Conservation (phyloP, 2,888 invertebrate species). For the Teleiodes luculella region DNA sequence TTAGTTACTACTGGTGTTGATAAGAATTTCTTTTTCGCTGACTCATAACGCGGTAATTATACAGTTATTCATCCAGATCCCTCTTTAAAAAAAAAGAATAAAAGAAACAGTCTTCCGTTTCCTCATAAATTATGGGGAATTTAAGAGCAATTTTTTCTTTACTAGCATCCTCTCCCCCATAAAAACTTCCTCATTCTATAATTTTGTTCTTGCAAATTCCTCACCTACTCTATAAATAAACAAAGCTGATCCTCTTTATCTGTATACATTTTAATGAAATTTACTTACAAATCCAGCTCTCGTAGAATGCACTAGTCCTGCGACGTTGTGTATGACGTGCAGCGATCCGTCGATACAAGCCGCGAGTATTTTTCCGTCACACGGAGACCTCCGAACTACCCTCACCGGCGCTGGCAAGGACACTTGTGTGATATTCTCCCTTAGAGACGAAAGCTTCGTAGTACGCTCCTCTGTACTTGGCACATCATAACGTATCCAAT, state of each 20-base stretch:
- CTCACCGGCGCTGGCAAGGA: constrained; percentile 69
- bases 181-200: background rate
- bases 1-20: too few species aligned
- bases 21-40: too few species aligned
- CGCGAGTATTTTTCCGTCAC: constrained; percentile 85
- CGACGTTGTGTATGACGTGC: constrained; percentile 86
- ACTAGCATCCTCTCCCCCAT: too few species aligned
- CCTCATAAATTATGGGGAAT: too few species aligned
- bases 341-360: constrained; percentile 92
- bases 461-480: constrained; percentile 81
- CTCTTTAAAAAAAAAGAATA: too few species aligned
- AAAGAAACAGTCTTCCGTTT: too few species aligned
- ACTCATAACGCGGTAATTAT: too few species aligned
- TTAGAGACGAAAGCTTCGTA: constrained; percentile 56
- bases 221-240: too few species aligned
- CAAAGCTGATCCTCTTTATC: too few species aligned
- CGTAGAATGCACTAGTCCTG: constrained; percentile 85
- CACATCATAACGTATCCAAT: constrained; percentile 86
- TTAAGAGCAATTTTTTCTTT: too few species aligned
- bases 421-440: constrained; percentile 48
- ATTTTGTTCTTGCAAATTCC: background rate
- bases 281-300: constrained; percentile 88
- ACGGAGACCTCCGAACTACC: constrained; percentile 57
- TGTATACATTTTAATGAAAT: too few species aligned
- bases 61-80: too few species aligned